These are phyloP conservation scores for Craseonycteris thonglongyai DNA, from an alignment of 2,113 vertebrate species.

Conservation along the genomic window DNA sequence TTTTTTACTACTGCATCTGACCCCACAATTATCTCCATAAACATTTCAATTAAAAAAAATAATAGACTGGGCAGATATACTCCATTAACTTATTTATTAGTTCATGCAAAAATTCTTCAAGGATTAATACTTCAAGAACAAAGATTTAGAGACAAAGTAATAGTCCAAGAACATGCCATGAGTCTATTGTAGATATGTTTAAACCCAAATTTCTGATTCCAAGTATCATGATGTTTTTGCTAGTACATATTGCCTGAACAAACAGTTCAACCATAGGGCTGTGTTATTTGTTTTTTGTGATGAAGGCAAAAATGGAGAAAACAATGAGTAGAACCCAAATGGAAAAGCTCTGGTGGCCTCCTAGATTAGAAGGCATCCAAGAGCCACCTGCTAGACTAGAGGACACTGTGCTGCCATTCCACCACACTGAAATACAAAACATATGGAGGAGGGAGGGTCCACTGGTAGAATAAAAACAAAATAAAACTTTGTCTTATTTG, in stretches of 20 bases:
- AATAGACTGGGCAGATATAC: background rate
- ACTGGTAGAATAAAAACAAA: background rate
- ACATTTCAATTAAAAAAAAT: background rate
- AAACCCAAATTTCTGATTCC: background rate
- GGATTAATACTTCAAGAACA: background rate
- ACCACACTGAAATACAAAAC: background rate
- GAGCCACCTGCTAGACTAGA: background rate
- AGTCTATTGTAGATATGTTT: background rate
- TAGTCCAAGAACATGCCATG: background rate
- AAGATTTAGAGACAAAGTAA: background rate
- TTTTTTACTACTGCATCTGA: background rate
- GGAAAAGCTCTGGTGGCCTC: background rate
- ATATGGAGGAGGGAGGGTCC: no score
- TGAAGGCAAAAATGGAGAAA: background rate
- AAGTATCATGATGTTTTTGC: background rate
- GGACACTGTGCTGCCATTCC: rapidly evolving
- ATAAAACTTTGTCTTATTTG: background rate
- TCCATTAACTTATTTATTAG: background rate
- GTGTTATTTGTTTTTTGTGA: background rate
- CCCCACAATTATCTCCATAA: background rate
- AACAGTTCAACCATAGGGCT: background rate
- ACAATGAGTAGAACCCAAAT: background rate
- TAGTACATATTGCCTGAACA: background rate
- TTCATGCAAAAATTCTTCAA: background rate
- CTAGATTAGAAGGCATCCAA: background rate